A percentile compares a stretch with the other conserved stretches of the same genome.
These are phyloP conservation scores for Eutolmus rufibarbis DNA, from an alignment of 2,888 invertebrate species.

Conservation along the genomic window DNA sequence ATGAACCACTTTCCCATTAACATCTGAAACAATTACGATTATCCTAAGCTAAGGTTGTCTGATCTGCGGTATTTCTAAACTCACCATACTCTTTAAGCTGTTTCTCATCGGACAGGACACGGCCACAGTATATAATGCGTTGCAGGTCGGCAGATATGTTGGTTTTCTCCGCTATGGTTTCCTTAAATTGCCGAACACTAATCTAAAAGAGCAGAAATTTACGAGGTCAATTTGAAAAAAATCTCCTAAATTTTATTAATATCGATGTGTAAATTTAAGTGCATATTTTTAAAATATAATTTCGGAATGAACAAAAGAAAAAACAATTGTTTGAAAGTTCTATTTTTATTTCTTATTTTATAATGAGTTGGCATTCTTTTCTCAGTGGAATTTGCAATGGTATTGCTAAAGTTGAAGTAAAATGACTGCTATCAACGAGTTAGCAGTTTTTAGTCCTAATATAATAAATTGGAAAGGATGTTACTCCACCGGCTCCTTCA, in stretches of 20 bases:
- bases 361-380: too few relatives aligned
- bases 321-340: too few relatives aligned
- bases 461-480: too few relatives aligned
- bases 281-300: too few relatives aligned
- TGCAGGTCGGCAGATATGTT: constrained; percentile 83
- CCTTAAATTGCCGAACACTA: constrained; percentile 83
- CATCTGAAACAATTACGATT: constrained; percentile 66
- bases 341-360: too few relatives aligned
- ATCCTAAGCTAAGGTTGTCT: background rate
- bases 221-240: background rate
- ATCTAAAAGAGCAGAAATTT: constrained; percentile 65
- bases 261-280: too few relatives aligned
- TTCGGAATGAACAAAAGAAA: too few relatives aligned
- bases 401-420: too few relatives aligned
- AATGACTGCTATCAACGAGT: too few relatives aligned
- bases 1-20: constrained; percentile 91
- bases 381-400: too few relatives aligned
- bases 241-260: background rate
- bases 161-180: constrained; percentile 78
- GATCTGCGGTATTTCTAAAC: background rate
- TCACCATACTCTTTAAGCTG: constrained; percentile 84
- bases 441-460: too few relatives aligned
- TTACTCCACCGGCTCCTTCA: too few relatives aligned
- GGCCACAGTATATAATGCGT: constrained; percentile 92
- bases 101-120: constrained; percentile 88